Base-by-base conservation (phyloP, 2,113 vertebrate genomes). In the Buteo buteo region DNA sequence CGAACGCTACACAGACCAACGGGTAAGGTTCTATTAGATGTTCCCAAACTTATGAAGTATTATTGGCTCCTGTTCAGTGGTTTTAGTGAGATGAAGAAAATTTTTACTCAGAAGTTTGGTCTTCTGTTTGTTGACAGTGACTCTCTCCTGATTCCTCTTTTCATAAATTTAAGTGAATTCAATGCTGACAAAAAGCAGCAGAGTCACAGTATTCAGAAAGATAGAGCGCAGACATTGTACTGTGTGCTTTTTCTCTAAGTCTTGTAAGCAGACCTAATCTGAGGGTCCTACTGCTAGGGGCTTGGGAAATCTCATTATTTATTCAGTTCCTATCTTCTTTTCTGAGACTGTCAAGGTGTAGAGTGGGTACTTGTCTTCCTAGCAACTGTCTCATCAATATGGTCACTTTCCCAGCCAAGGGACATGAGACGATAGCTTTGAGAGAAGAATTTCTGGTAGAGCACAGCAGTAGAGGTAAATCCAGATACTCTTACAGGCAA, bases 391-490 rank as follows among this genome's bases (percentile, higher is more conserved):
- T 69, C 34, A 13, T 44, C 52, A 21, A 1, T 8, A 32, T 11
- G 66, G 57, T 55, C 47, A 25, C 44, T 84, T 58, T 70, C 42
- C 67, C 84, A 78, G 73, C 49, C 16, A 5, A 83, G 62, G 78
- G 55, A 29, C 61, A 11, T 0, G 4, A 61, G 76, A 7, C 0
- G 0, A 8, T 52, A 81, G n/a, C 77, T 93, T 52, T 55, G 61
- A 58, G 87, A 73, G 64, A 57, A 49, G 69, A 52, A 54, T 62
- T 93, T 78, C 72, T 94, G 90, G 45, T 87, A 59, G 49, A 95
- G 78, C 45, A 13, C 86, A 84, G 44, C 45, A 32, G 50, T 18
- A 17, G 50, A 57, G 96, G 80, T 73, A 92, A 91, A 92, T 77
- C 16, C 14, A 74, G 86, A 13, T 87, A 28, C 49, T 93, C 80